These are phyloP conservation scores for Rhamnusium bicolor DNA, from an alignment of 2,888 invertebrate genomes.

Conservation along the genomic window DNA sequence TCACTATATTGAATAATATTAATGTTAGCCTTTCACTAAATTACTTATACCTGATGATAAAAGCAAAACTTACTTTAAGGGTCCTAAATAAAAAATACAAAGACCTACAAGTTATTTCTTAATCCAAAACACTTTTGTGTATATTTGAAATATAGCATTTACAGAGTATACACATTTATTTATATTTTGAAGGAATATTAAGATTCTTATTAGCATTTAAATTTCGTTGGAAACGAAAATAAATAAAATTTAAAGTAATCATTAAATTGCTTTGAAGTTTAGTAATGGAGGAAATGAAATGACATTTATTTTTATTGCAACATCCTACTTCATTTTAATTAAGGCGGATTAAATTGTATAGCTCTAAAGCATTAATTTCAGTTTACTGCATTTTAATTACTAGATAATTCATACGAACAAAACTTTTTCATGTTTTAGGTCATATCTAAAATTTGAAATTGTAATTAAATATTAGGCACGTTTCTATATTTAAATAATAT, in stretches of 20 bases:
- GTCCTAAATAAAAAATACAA: background rate
- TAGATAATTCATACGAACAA: background rate
- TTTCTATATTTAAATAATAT: too few species aligned
- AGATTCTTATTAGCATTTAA: slow-evolving; percentile 28
- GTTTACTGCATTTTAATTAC: slow-evolving; percentile 8
- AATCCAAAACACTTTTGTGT: background rate
- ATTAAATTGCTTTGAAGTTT: slow-evolving; percentile 25
- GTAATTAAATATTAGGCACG: too few species aligned
- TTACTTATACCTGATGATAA: too few species aligned
- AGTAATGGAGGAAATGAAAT: slow-evolving; percentile 29
- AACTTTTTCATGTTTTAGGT: background rate
- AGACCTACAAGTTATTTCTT: background rate
- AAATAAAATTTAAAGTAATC: slow-evolving; percentile 28
- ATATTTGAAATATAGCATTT: background rate
- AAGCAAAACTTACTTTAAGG: too few species aligned
- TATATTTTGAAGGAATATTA: slow-evolving; percentile 8
- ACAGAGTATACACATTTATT: slow-evolving; percentile 3
- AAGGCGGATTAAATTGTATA: slow-evolving; percentile 7
- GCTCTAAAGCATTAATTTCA: slow-evolving; percentile 5
- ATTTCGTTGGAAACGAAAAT: slow-evolving; percentile 22
- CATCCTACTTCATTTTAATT: slow-evolving; percentile 28
- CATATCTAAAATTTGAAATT: too few species aligned
- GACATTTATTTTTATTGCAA: slow-evolving; percentile 29
- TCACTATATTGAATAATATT: too few species aligned
- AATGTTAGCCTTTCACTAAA: too few species aligned